phyloP scores from a whole-genome alignment of 2,888 invertebrate species.

The Stenotaenia linearis region DNA sequence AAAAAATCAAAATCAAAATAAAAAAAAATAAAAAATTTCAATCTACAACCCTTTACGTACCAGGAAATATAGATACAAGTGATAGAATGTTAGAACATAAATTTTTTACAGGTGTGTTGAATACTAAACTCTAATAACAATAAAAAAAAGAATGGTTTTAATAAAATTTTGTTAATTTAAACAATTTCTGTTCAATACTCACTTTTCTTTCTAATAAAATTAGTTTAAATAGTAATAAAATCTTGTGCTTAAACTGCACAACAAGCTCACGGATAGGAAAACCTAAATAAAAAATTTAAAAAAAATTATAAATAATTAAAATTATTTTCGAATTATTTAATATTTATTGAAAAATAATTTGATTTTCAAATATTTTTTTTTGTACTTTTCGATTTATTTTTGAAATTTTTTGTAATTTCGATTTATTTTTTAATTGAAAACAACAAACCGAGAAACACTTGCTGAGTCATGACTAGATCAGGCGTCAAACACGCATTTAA shows the following conservation, averaged over 20 bases:
- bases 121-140: constrained; percentile 59
- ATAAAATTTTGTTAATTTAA: not conserved
- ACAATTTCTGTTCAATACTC: constrained; percentile 1
- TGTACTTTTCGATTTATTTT: too few species aligned
- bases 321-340: too few species aligned
- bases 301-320: too few species aligned
- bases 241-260: constrained; percentile 83
- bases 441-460: constrained; percentile 62
- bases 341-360: too few species aligned
- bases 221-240: constrained; percentile 84
- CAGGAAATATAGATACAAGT: constrained; percentile 82
- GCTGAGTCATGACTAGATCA: constrained; percentile 51
- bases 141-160: not conserved
- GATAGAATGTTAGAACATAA: constrained; percentile 81
- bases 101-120: constrained; percentile 84
- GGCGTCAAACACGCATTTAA: constrained; percentile 73
- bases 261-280: constrained; percentile 74
- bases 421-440: not conserved
- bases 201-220: constrained; percentile 71
- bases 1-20: constrained; percentile 27
- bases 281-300: constrained; percentile 55
- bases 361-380: too few species aligned
- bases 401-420: too few species aligned
- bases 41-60: constrained; percentile 40
- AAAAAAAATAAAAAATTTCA: not conserved